Percentiles rank a stretch among this genome's conserved stretches.
phyloP scores from a whole-genome alignment of 2,888 invertebrate genomes.

The Hartigia nigra region DNA sequence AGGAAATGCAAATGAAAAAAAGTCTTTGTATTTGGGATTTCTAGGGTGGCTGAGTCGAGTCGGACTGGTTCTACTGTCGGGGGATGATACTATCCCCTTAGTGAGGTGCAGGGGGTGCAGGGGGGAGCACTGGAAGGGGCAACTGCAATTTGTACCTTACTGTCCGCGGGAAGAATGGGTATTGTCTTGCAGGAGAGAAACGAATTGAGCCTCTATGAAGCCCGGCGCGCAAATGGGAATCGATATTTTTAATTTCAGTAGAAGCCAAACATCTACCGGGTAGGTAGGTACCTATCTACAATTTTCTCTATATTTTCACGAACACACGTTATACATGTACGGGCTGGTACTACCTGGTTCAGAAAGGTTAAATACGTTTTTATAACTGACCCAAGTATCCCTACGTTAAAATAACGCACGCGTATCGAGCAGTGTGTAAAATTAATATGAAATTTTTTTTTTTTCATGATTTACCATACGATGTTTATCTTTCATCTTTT shows the following conservation, averaged over 20 bases:
- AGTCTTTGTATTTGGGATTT: constrained; percentile 62
- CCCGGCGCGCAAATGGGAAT: constrained; percentile 62
- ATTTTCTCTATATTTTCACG: background rate
- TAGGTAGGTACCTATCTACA: constrained; percentile 26
- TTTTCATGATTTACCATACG: background rate
- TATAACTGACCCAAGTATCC: background rate
- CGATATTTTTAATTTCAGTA: constrained; percentile 66
- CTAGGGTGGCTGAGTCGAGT: constrained; percentile 35
- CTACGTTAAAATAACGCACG: background rate
- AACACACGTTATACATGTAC: background rate
- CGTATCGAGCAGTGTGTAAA: background rate
- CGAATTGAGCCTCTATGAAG: constrained; percentile 64
- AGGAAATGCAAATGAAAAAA: constrained; percentile 65
- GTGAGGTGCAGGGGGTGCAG: constrained; percentile 23
- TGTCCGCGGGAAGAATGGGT: constrained; percentile 64
- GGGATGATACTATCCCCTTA: background rate
- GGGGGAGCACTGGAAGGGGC: constrained; percentile 37
- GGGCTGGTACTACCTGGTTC: background rate
- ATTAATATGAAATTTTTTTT: background rate
- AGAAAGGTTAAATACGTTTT: background rate
- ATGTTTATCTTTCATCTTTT: background rate
- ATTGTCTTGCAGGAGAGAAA: constrained; percentile 65
- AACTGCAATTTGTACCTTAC: constrained; percentile 66
- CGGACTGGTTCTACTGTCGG: background rate
- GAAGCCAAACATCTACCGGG: constrained; percentile 59